Conservation (phyloP, 1,140 invertebrate genomes). For the Andrena cerasifolii region DNA sequence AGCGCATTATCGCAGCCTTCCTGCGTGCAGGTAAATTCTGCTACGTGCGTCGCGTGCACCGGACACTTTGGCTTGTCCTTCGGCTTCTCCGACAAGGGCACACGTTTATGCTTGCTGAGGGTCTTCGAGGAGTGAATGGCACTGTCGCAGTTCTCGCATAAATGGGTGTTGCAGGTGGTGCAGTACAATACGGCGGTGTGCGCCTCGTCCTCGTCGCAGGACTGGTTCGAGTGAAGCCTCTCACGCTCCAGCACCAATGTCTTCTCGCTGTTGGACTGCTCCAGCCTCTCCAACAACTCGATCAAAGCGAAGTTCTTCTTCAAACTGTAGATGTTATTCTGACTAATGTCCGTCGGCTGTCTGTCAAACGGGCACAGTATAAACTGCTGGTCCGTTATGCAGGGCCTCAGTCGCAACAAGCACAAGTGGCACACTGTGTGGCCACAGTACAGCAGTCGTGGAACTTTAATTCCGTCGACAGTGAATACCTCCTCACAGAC, state of each 20-base stretch:
- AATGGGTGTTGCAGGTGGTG: conserved; percentile 84
- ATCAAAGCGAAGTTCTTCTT: conserved; percentile 87
- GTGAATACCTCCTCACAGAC: conserved; percentile 86
- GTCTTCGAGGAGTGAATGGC: conserved; percentile 84
- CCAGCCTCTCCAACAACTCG: conserved; percentile 84
- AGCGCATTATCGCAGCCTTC: conserved; percentile 82
- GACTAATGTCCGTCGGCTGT: conserved; percentile 84
- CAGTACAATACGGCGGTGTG: conserved; percentile 85
- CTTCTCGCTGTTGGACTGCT: conserved; percentile 78
- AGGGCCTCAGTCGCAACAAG: conserved; percentile 81
- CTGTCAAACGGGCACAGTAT: conserved; percentile 85
- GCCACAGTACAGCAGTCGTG: conserved; percentile 84
- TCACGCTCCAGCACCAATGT: conserved; percentile 81
- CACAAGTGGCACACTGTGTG: conserved; percentile 86
- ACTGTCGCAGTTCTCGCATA: conserved; percentile 84
- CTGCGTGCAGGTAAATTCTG: conserved; percentile 85
- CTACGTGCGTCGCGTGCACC: conserved; percentile 84
- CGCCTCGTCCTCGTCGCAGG: conserved; percentile 85
- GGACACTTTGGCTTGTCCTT: conserved; percentile 84
- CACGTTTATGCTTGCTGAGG: conserved; percentile 83
- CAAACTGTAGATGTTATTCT: conserved; percentile 84
- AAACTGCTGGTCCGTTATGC: conserved; percentile 73
- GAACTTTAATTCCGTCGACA: conserved; percentile 85
- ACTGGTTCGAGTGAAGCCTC: conserved; percentile 80
- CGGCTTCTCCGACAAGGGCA: conserved; percentile 85